These are phyloP conservation scores for Tragelaphus oryx DNA, from an alignment of 2,797 vertebrate genomes.

Conservation along the genomic window DNA sequence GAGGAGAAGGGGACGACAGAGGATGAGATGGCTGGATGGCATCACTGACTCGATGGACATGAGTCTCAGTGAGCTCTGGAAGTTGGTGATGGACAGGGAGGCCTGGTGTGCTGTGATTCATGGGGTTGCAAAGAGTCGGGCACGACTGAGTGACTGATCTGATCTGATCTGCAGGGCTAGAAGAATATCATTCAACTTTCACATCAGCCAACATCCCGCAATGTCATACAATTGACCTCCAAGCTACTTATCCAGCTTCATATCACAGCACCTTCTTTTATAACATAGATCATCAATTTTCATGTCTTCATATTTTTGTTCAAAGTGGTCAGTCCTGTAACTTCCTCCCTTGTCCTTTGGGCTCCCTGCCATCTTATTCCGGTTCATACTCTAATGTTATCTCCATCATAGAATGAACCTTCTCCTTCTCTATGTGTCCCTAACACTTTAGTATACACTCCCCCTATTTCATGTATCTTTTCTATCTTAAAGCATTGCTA, in stretches of 20 bases:
- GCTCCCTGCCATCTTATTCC: background rate
- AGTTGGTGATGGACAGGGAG: too few relatives aligned
- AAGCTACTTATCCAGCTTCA: background rate
- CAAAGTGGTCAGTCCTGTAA: background rate
- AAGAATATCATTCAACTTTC: background rate
- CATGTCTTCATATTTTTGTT: background rate
- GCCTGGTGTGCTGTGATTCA: too few relatives aligned
- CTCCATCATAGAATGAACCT: background rate
- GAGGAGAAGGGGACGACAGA: too few relatives aligned
- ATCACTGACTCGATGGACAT: too few relatives aligned
- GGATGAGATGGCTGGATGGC: too few relatives aligned
- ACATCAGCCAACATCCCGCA: background rate
- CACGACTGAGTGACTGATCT: too few relatives aligned
- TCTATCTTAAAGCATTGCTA: background rate
- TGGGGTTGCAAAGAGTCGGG: too few relatives aligned
- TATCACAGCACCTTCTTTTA: background rate
- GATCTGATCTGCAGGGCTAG: background rate
- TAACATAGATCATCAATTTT: background rate
- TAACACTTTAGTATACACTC: background rate
- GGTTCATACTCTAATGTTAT: background rate
- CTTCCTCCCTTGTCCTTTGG: background rate
- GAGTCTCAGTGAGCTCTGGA: too few relatives aligned
- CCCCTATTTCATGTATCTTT: background rate
- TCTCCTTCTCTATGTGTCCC: background rate
- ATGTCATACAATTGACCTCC: background rate